Percentiles rank a stretch among this genome's conserved stretches.
These are phyloP conservation scores for Netelia inedita DNA, from an alignment of 2,888 invertebrate species.

Conservation along the genomic window DNA sequence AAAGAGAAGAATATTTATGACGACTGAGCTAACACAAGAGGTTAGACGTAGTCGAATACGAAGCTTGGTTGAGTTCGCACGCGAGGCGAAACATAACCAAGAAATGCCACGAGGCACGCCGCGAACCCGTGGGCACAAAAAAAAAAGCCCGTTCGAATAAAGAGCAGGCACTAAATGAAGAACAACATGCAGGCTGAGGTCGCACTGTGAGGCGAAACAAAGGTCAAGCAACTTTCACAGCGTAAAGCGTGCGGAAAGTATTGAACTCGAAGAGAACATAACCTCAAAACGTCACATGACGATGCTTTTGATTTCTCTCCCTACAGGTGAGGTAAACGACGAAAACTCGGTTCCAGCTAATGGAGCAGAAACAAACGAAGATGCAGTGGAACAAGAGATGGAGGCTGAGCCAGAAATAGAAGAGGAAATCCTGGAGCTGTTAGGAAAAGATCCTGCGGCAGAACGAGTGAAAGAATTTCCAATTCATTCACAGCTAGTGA, in stretches of 20 bases:
- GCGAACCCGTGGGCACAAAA: background rate
- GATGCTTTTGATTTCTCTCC: background rate
- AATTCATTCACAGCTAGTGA: constrained; percentile 19
- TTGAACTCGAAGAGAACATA: constrained; percentile 5
- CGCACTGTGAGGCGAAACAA: constrained; percentile 15
- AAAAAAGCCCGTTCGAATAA: background rate
- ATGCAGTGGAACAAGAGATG: constrained; percentile 4
- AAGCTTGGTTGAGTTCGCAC: constrained; percentile 34
- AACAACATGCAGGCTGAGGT: constrained; percentile 8
- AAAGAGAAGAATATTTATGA: background rate
- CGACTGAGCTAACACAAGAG: constrained; percentile 14
- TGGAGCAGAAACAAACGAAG: background rate
- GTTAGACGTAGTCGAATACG: constrained; percentile 22
- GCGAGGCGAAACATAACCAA: constrained; percentile 11
- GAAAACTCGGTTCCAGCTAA: constrained; percentile 15
- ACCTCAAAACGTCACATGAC: constrained; percentile 17
- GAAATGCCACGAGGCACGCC: background rate
- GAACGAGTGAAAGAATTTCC: constrained; percentile 20
- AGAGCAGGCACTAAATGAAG: background rate
- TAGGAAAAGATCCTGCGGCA: constrained; percentile 29
- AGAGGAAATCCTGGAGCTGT: constrained; percentile 27
- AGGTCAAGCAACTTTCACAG: background rate
- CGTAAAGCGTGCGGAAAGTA: constrained; percentile 6
- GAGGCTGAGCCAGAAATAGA: constrained; percentile 32
- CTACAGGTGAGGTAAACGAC: constrained; percentile 21